These are phyloP conservation scores for Ianthella basta DNA, from an alignment of 37 sponge, comb jelly and placozoan genomes.

Conservation along the genomic window DNA sequence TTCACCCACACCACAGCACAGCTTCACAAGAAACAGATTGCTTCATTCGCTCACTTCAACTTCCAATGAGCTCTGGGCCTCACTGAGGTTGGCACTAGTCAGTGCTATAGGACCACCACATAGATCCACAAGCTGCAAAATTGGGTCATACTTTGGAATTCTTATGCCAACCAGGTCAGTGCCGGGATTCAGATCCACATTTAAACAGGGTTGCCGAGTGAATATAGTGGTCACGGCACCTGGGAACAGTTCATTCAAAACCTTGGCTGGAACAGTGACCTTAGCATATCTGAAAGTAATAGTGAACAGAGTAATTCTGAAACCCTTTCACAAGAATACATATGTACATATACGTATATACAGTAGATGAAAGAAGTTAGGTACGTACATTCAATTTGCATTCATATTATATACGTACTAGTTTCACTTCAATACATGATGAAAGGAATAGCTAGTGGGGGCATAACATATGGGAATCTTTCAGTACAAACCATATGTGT, in stretches of 20 bases:
- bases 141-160: constrained; percentile 76
- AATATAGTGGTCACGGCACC: constrained; percentile 91
- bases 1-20: not conserved
- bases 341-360: no score
- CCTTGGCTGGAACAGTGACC: constrained; percentile 29
- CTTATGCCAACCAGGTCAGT: constrained; percentile 77
- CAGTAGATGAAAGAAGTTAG: no score
- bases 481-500: no score
- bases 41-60: constrained; percentile 53
- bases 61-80: constrained; percentile 54
- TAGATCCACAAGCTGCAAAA: constrained; percentile 58
- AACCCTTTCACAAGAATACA: no score
- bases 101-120: constrained; percentile 86
- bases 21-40: not conserved
- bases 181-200: constrained; percentile 85
- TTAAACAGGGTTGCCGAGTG: constrained; percentile 65
- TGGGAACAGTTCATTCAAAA: constrained; percentile 83
- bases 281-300: constrained; percentile 59
- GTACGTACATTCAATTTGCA: no score
- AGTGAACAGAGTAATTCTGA: no score
- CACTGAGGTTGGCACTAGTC: constrained; percentile 95
- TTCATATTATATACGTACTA: no score
- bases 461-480: no score
- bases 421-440: no score
- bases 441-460: no score